Evolutionary conservation across 2,888 invertebrate species (phyloP).

Genomic region (Oxycera nigricornis): DNA sequence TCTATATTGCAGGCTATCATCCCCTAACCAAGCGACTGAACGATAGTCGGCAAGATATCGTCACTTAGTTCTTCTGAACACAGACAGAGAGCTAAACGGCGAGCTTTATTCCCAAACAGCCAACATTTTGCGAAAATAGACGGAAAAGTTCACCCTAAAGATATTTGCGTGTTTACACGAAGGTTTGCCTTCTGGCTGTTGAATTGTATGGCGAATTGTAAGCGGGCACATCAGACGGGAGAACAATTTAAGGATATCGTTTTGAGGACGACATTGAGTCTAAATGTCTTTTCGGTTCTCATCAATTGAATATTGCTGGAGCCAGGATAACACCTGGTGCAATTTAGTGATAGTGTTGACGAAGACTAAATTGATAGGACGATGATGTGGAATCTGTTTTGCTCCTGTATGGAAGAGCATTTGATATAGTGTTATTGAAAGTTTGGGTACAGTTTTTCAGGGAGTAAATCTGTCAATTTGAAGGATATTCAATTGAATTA

Average conservation of each 20-base stretch:
- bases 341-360: no score
- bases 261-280: background rate
- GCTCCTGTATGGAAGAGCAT: no score
- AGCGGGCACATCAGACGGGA: background rate
- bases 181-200: conserved; percentile 26
- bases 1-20: background rate
- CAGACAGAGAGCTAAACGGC: background rate
- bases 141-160: conserved; percentile 32
- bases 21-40: background rate
- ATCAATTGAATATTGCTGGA: no score
- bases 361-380: no score
- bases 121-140: background rate
- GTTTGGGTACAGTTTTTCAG: no score
- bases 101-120: conserved; percentile 1
- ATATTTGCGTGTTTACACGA: conserved; percentile 28
- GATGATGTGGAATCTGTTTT: no score
- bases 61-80: background rate
- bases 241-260: conserved; percentile 4
- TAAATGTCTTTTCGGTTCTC: no score
- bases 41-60: background rate
- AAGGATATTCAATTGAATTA: no score
- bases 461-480: no score
- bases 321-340: no score
- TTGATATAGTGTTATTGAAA: no score
- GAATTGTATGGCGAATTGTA: conserved; percentile 14